Base-by-base conservation (phyloP, 2,888 invertebrate genomes). In the Pteria penguin region DNA sequence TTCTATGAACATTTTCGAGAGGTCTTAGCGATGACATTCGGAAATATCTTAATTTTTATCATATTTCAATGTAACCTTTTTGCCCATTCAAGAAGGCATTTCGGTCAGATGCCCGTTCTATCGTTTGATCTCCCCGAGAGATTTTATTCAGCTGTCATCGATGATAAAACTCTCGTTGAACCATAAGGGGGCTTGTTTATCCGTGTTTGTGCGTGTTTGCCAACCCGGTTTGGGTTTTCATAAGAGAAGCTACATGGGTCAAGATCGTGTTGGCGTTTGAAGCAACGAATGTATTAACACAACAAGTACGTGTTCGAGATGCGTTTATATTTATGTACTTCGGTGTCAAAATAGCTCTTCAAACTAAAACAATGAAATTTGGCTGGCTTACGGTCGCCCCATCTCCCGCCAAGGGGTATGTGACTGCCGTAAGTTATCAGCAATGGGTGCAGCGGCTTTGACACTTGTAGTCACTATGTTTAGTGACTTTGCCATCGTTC, bases 201-300 rank as follows among this genome's bases (percentile, higher is more conserved):
- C 70, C n/a, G 26, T 75, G 75, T 75, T 75, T 75, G 65, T 45
- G 31, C 61, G 57, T 61, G 52, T 70, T 45, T 45, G 18, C 32
- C 57, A 52, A 18, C 32, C 55, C 45, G 55, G 31, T 68, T 68
- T 68, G 45, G 68, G 31, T 52, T 55, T 57, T 60, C 60, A 60
- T 11, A 18, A 26, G 14, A 26, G 60, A 60, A 60, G 32, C 68
- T 31, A 68, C 68, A 68, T 52, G 65, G 75, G 75, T 75, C 75
- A 75, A 75, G 75, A 75, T 75, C 75, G 75, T 75, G 75, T 75
- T 75, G 63, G 65, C 52, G 69, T 62, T 63, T 70, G 62, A 61
- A 52, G 65, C 70, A 75, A 75, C 75, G 60, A 24, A 52, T 69
- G 75, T 70, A 63, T 75, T 75, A 75, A 57, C 68, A 58, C 57